Conservation (phyloP, 30 jellyfish, hydroid and myxozoan species). For the Hydra vulgaris region DNA sequence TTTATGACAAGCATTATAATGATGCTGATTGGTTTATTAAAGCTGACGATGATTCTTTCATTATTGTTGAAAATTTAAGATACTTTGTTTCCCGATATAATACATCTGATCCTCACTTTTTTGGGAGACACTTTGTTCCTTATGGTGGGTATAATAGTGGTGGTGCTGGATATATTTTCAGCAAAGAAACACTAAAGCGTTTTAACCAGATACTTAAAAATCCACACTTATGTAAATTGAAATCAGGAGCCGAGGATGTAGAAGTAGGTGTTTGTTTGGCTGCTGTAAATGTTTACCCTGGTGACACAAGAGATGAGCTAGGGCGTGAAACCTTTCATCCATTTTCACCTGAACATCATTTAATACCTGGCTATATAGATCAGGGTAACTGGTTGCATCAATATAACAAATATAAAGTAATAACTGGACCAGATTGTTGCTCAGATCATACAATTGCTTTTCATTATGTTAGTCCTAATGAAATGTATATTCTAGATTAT, state of each 20-base stretch:
- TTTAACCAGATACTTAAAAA: constrained; percentile 45
- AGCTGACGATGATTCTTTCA: constrained; percentile 95
- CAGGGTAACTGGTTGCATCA: constrained; percentile 77
- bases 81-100: constrained; percentile 46
- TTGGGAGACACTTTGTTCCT: constrained; percentile 89
- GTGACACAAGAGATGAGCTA: constrained; percentile 66
- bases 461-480: constrained; percentile 65
- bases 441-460: constrained; percentile 78
- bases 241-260: constrained; percentile 78
- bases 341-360: constrained; percentile 66
- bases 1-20: constrained; percentile 50
- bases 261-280: constrained; percentile 82
- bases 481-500: constrained; percentile 70
- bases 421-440: constrained; percentile 85
- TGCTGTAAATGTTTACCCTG: constrained; percentile 54
- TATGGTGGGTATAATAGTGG: constrained; percentile 98
- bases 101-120: constrained; percentile 58
- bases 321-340: constrained; percentile 88
- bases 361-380: constrained; percentile 55
- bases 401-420: constrained; percentile 56
- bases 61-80: constrained; percentile 72
- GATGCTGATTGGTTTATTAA: constrained; percentile 97
- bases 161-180: constrained; percentile 93
- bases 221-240: constrained; percentile 63
- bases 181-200: constrained; percentile 46